Conservation (phyloP, 2,888 invertebrate species). For the Cylloceria caligata region DNA sequence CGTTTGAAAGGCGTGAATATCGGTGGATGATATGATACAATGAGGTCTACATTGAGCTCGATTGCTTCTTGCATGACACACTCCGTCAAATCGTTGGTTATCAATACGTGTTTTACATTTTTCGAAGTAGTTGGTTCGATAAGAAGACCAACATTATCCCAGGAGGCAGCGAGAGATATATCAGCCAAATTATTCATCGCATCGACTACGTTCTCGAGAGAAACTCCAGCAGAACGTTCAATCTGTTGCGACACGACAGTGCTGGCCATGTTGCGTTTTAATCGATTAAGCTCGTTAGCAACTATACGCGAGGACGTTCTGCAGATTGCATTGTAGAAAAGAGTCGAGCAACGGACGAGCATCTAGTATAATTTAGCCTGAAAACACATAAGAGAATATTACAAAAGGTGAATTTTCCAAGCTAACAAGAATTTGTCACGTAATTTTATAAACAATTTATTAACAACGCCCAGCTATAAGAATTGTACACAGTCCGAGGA, state of each 20-base stretch:
- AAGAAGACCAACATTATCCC: slow-evolving; percentile 98
- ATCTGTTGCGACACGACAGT: background rate
- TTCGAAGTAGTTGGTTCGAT: slow-evolving; percentile 89
- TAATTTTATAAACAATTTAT: slow-evolving; percentile 17
- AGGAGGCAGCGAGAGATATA: slow-evolving; percentile 90
- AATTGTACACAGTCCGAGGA: background rate
- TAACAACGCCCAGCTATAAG: background rate
- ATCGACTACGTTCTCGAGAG: slow-evolving; percentile 86
- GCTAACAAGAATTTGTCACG: background rate
- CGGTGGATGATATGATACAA: slow-evolving; percentile 98
- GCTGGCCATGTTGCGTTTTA: slow-evolving; percentile 46
- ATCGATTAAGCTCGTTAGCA: background rate
- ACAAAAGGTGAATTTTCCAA: too few relatives aligned
- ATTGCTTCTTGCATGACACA: slow-evolving; percentile 94
- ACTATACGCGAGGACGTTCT: background rate
- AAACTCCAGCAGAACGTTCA: slow-evolving; percentile 80
- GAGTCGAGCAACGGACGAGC: slow-evolving; percentile 15
- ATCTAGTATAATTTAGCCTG: slow-evolving; percentile 22
- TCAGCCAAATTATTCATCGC: slow-evolving; percentile 90
- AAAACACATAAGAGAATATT: slow-evolving; percentile 15
- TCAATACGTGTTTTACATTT: slow-evolving; percentile 88
- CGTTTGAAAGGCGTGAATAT: slow-evolving; percentile 94
- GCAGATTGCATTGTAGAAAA: background rate
- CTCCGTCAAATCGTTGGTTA: slow-evolving; percentile 97
- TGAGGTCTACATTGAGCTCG: slow-evolving; percentile 89